Evolutionary conservation across 92 coral and sea anemone species (phyloP).

Genomic region (Zoanthus sociatus): DNA sequence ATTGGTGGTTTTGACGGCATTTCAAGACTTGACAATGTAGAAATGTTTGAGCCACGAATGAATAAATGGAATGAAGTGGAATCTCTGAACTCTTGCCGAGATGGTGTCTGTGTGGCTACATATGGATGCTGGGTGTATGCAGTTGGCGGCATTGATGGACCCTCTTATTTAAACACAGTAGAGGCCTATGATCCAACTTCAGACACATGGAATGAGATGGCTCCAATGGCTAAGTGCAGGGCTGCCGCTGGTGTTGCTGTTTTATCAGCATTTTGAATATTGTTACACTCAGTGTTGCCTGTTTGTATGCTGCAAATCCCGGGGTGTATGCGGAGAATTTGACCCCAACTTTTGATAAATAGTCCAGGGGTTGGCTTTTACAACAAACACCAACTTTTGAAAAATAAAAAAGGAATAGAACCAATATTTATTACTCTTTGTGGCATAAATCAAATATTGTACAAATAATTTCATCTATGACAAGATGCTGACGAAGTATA

Average conservation of each 20-base stretch:
- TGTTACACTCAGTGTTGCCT: not conserved
- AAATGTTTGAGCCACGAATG: constrained; percentile 98
- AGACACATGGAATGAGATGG: constrained; percentile 88
- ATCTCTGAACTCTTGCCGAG: constrained; percentile 92
- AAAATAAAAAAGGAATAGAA: too few species aligned
- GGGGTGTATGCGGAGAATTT: too few species aligned
- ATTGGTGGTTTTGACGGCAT: constrained; percentile 99
- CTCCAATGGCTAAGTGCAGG: constrained; percentile 94
- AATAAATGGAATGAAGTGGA: constrained; percentile 93
- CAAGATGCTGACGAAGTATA: too few species aligned
- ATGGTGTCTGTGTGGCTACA: constrained; percentile 96
- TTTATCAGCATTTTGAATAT: constrained; percentile 54
- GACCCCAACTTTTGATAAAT: too few species aligned
- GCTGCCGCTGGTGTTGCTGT: constrained; percentile 99
- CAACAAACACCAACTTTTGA: too few species aligned
- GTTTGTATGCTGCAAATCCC: not conserved
- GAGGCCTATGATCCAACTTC: constrained; percentile 97
- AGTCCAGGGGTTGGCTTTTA: too few species aligned
- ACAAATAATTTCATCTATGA: too few species aligned
- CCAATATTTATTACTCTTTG: too few species aligned
- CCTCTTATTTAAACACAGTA: constrained; percentile 96
- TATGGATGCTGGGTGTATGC: constrained; percentile 99
- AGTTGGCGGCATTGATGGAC: constrained; percentile 99
- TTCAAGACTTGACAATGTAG: constrained; percentile 90
- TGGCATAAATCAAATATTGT: too few species aligned